Evolutionary conservation across 2,888 invertebrate species (phyloP).

Genomic region (Fabriciana adippe): DNA sequence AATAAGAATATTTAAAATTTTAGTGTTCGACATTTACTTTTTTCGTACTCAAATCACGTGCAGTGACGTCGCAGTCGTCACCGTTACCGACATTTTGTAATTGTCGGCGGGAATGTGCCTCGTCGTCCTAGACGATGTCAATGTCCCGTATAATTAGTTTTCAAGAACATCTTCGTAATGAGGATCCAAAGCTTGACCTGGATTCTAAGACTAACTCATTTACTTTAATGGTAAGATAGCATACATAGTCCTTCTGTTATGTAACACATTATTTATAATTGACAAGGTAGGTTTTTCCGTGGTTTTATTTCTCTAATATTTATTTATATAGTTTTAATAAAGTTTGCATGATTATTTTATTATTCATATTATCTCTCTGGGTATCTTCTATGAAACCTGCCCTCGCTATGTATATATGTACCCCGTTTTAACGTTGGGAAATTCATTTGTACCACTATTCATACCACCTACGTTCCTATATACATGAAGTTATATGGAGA

Average conservation of each 20-base stretch:
- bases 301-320: not conserved
- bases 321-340: too few species aligned
- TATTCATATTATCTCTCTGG: too few species aligned
- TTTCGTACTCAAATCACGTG: constrained; percentile 56
- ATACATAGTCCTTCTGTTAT: constrained; percentile 1
- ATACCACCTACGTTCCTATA: too few species aligned
- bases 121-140: constrained; percentile 67
- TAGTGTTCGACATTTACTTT: constrained; percentile 9
- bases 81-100: constrained; percentile 76
- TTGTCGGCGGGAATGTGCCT: constrained; percentile 58
- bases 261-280: not conserved
- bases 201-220: constrained; percentile 18
- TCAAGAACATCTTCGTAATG: constrained; percentile 24
- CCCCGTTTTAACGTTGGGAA: too few species aligned
- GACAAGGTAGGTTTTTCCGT: not conserved
- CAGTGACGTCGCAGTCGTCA: constrained; percentile 48
- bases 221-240: constrained; percentile 5
- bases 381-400: too few species aligned
- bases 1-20: constrained; percentile 20
- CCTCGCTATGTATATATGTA: too few species aligned
- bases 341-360: too few species aligned
- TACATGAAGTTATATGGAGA: too few species aligned
- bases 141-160: constrained; percentile 50
- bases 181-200: constrained; percentile 27
- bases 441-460: too few species aligned